Percentiles rank a stretch among this genome's conserved stretches.
Evolutionary conservation across 2,797 vertebrate genomes (phyloP).

Genomic region (Buphagus erythrorhynchus): DNA sequence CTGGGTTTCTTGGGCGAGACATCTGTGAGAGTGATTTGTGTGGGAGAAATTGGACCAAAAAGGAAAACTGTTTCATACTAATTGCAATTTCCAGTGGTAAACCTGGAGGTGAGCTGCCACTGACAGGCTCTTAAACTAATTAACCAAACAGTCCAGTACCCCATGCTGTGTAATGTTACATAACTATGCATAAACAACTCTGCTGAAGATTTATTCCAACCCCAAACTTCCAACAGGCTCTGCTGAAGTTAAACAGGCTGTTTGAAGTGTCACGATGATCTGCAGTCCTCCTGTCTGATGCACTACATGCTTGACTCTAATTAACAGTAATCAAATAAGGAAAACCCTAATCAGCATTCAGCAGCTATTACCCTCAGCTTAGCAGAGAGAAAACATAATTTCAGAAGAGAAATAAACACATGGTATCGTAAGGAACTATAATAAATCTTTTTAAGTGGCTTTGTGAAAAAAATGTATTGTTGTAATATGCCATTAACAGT

Average conservation of each 20-base stretch:
- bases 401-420: slow-evolving; percentile 32
- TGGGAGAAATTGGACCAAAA: slow-evolving; percentile 26
- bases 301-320: slow-evolving; percentile 53
- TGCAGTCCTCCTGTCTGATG: slow-evolving; percentile 30
- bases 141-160: slow-evolving; percentile 50
- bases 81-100: slow-evolving; percentile 25
- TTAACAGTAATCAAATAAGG: slow-evolving; percentile 72
- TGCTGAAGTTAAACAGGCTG: slow-evolving; percentile 39
- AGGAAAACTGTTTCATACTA: slow-evolving; percentile 36
- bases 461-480: not conserved
- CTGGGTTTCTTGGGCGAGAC: not conserved
- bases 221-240: slow-evolving; percentile 41
- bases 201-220: slow-evolving; percentile 7
- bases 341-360: slow-evolving; percentile 64
- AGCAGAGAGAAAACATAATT: slow-evolving; percentile 25
- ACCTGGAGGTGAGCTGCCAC: slow-evolving; percentile 12
- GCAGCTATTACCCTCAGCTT: slow-evolving; percentile 33
- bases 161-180: slow-evolving; percentile 55
- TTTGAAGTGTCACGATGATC: slow-evolving; percentile 68
- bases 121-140: slow-evolving; percentile 61
- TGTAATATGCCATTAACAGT: not conserved
- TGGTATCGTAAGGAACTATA: not conserved
- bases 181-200: slow-evolving; percentile 61
- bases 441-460: not conserved
- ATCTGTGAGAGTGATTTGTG: slow-evolving; percentile 6